These are phyloP conservation scores for Panopea generosa DNA, from an alignment of 2,888 invertebrate species.

Conservation along the genomic window DNA sequence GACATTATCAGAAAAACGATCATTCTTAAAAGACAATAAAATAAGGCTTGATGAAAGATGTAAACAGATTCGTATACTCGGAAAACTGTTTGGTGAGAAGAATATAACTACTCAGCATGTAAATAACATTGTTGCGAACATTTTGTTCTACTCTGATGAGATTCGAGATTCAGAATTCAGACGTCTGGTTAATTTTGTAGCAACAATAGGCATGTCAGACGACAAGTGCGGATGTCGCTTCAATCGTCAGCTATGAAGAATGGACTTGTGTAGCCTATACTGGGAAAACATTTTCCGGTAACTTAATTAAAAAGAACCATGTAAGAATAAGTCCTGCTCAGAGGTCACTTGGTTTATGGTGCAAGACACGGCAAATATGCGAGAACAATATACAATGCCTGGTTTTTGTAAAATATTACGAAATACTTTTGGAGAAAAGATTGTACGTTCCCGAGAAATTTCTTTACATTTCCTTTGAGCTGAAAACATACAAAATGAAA, in stretches of 20 bases:
- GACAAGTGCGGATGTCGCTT: background rate
- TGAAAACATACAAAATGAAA: too few species aligned
- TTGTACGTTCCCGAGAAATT: too few species aligned
- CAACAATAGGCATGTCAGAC: background rate
- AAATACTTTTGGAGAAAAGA: too few species aligned
- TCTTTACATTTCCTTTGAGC: too few species aligned
- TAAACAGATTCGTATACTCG: background rate
- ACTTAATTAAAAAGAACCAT: background rate
- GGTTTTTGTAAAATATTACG: too few species aligned
- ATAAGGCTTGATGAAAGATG: background rate
- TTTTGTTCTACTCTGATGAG: too few species aligned
- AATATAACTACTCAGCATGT: background rate
- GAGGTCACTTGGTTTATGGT: too few species aligned
- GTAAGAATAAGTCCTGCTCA: background rate
- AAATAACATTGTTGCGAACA: too few species aligned
- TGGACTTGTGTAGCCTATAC: background rate
- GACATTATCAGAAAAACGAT: too few species aligned
- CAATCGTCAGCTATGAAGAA: background rate
- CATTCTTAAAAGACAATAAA: slow-evolving; percentile 3
- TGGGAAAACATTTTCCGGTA: too few species aligned
- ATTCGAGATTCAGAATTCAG: background rate
- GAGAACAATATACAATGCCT: too few species aligned
- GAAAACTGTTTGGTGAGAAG: background rate
- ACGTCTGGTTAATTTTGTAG: background rate
- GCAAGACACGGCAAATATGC: too few species aligned